Base-by-base conservation (phyloP, 2,113 vertebrate species). In the Brachionichthys hirsutus region DNA sequence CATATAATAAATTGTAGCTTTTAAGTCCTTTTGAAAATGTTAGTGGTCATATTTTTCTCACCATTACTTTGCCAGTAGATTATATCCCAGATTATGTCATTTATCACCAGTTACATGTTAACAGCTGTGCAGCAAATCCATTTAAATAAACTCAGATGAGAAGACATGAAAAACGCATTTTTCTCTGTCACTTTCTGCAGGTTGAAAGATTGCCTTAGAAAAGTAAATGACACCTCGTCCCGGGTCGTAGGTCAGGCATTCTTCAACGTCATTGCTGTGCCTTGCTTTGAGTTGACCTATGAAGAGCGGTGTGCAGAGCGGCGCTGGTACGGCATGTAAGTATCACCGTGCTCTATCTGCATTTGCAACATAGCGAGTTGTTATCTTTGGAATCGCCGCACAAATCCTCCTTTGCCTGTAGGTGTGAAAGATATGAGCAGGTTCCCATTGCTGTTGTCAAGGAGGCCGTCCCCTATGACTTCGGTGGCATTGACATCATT, bases 261-360 rank as follows among this genome's bases (percentile, higher is more conserved):
- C 89, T 94, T 95, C 81, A 95, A 94, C 7, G 91, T 96, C 59
- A 93, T 97, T 10, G 88, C 91, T 50, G 92, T 89, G 50, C 95
- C 95, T 9, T 98, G 96, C 85, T 97, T 95, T 42, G 91, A 94
- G 35, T 82, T 97, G 3, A 44, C 63, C 51, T 93, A 91, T 61
- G 90, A 92, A 65, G 93, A 95, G n/a, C 92, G 92, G 66, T 95
- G 93, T 20, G 90, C 92, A 46, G 93, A 98, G 63, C 88, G 92
- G 0, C 92, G 93, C 67, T 95, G 96, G 91, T 97, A 97, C 0
- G 88, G 95, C 53, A 82, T 94, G 96, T 98, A 88, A 96, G 96
- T 92, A 83, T 80, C 41, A 16, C 6, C 4, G 4, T 2, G 17
- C 16, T n/a, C 11, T 41, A 14, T 6, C 9, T 2, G 41, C 47